A percentile compares a stretch with the other conserved stretches of the same genome.
phyloP scores from a whole-genome alignment of 1,140 invertebrate genomes.

The Streblospio benedicti region DNA sequence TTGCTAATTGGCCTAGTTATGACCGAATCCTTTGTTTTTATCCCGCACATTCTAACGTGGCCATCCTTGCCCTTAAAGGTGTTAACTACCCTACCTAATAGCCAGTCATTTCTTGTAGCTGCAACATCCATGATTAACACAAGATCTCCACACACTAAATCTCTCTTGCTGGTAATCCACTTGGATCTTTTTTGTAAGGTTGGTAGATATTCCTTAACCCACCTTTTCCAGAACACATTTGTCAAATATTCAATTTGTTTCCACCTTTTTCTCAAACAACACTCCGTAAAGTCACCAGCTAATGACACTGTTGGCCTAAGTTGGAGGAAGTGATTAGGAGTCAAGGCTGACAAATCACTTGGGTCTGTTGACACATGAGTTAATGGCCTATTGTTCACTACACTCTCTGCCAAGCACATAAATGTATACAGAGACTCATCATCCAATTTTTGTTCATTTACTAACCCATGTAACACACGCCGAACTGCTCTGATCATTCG shows the following conservation, averaged over 20 bases:
- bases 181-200: slow-evolving; percentile 19
- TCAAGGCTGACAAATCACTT: neutral
- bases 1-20: no score
- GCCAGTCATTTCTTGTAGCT: slow-evolving; percentile 14
- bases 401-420: neutral
- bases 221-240: slow-evolving; percentile 23
- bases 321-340: neutral
- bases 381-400: neutral
- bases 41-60: no score
- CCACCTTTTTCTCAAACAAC: slow-evolving; percentile 14
- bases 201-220: slow-evolving; percentile 20
- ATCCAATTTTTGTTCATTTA: neutral
- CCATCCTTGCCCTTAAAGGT: no score
- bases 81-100: slow-evolving; percentile 11
- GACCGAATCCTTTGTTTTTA: no score
- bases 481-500: neutral
- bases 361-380: neutral
- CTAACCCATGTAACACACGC: neutral
- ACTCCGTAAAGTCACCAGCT: neutral
- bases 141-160: slow-evolving; percentile 21
- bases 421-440: no score
- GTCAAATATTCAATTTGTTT: slow-evolving; percentile 25
- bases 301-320: neutral
- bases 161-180: slow-evolving; percentile 17
- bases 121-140: slow-evolving; percentile 21